phyloP scores from a whole-genome alignment of 2,888 invertebrate species.

The Pristionchus exspectatus region DNA sequence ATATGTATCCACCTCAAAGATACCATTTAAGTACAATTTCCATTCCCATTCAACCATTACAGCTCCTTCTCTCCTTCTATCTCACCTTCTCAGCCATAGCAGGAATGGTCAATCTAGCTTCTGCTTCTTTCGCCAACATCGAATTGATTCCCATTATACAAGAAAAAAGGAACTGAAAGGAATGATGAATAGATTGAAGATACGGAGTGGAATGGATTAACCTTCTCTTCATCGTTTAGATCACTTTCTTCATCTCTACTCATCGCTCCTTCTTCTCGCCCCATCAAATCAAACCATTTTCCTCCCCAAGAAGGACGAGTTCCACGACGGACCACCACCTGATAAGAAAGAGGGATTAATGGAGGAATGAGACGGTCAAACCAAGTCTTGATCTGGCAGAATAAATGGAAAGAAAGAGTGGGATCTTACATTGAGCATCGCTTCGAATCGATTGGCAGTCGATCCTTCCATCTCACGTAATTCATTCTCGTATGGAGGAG shows the following conservation, averaged over 20 bases:
- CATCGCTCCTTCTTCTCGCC: conserved; percentile 5
- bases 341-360: neutral
- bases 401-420: neutral
- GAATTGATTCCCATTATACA: neutral
- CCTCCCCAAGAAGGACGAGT: conserved; percentile 1
- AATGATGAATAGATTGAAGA: neutral
- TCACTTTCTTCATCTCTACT: conserved; percentile 25
- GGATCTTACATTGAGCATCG: neutral
- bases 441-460: conserved; percentile 38
- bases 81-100: conserved; percentile 25
- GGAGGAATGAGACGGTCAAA: neutral
- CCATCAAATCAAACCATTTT: neutral
- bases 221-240: conserved; percentile 1
- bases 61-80: neutral
- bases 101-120: conserved; percentile 27
- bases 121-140: neutral
- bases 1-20: conserved; percentile 1
- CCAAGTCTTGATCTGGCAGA: neutral
- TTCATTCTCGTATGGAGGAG: conserved; percentile 32
- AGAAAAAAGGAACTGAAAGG: neutral
- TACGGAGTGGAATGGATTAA: neutral
- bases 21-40: neutral
- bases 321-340: conserved; percentile 2
- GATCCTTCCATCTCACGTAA: neutral
- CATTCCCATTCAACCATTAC: neutral